Conservation (phyloP, 2,888 invertebrate genomes). For the Himalopsyche tibetana region DNA sequence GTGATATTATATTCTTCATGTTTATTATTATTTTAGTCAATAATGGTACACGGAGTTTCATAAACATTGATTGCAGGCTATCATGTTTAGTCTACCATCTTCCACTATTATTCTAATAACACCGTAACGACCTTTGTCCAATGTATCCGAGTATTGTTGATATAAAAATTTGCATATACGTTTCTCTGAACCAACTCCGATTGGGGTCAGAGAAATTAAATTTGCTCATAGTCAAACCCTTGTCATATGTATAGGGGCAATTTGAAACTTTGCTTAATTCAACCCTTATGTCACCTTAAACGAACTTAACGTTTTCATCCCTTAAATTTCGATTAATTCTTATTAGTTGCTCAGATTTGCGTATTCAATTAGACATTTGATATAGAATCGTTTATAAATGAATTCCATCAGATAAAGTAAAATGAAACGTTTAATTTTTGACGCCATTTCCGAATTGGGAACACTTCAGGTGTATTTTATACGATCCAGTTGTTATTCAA, state of each 20-base stretch:
- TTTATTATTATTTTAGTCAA: too few relatives aligned
- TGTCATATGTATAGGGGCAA: constrained; percentile 12
- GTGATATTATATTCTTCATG: too few relatives aligned
- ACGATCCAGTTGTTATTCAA: too few relatives aligned
- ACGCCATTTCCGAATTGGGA: too few relatives aligned
- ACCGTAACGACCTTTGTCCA: constrained; percentile 2
- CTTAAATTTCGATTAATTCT: background rate
- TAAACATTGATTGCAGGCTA: constrained; percentile 17
- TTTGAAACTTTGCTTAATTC: background rate
- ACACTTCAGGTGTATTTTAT: too few relatives aligned
- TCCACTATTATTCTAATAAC: background rate
- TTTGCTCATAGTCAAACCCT: constrained; percentile 26
- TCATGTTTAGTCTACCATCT: background rate
- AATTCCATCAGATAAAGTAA: too few relatives aligned
- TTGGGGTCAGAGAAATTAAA: constrained; percentile 30
- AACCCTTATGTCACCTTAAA: background rate
- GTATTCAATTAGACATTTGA: background rate
- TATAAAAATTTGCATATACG: constrained; percentile 31
- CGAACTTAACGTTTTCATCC: background rate
- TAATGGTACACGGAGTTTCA: too few relatives aligned
- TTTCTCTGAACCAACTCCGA: background rate
- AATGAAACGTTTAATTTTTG: too few relatives aligned
- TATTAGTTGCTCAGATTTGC: background rate
- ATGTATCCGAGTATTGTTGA: constrained; percentile 7
- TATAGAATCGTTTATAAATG: background rate